These are phyloP conservation scores for Polylopha cassiicola DNA, from an alignment of 2,888 invertebrate species.

Conservation along the genomic window DNA sequence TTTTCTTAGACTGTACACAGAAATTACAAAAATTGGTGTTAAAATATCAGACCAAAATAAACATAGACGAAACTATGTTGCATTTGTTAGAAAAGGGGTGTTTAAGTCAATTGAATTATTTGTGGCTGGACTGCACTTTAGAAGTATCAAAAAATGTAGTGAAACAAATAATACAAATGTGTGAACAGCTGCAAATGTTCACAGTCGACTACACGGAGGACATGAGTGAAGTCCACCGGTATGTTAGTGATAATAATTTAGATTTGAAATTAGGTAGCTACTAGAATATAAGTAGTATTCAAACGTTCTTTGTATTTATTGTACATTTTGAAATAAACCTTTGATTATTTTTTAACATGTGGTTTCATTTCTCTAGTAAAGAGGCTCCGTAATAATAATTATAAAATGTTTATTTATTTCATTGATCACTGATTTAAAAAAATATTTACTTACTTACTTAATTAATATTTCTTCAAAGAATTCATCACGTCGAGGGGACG, in stretches of 20 bases:
- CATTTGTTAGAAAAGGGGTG: slow-evolving; percentile 53
- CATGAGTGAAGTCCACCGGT: slow-evolving; percentile 51
- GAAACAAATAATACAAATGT: slow-evolving; percentile 54
- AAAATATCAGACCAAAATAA: slow-evolving; percentile 64
- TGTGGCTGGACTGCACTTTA: slow-evolving; percentile 70
- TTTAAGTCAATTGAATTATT: slow-evolving; percentile 49
- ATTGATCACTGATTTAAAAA: slow-evolving; percentile 1
- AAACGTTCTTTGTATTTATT: slow-evolving; percentile 26
- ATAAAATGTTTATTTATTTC: slow-evolving; percentile 17
- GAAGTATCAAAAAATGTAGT: slow-evolving; percentile 60
- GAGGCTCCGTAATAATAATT: background rate
- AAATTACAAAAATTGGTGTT: slow-evolving; percentile 56
- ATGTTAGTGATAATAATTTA: slow-evolving; percentile 62
- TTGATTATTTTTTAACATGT: slow-evolving; percentile 30
- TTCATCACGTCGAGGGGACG: too few relatives aligned
- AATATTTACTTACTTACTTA: slow-evolving; percentile 13
- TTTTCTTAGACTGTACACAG: slow-evolving; percentile 60
- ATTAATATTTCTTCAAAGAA: background rate
- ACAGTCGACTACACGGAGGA: slow-evolving; percentile 59
- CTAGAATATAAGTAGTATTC: slow-evolving; percentile 36
- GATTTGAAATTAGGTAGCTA: slow-evolving; percentile 66
- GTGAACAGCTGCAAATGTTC: slow-evolving; percentile 54
- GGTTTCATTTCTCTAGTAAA: slow-evolving; percentile 21
- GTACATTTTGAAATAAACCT: slow-evolving; percentile 34
- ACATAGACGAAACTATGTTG: slow-evolving; percentile 51